phyloP scores from a whole-genome alignment of 2,113 vertebrate species.

The Engraulis encrasicolus region DNA sequence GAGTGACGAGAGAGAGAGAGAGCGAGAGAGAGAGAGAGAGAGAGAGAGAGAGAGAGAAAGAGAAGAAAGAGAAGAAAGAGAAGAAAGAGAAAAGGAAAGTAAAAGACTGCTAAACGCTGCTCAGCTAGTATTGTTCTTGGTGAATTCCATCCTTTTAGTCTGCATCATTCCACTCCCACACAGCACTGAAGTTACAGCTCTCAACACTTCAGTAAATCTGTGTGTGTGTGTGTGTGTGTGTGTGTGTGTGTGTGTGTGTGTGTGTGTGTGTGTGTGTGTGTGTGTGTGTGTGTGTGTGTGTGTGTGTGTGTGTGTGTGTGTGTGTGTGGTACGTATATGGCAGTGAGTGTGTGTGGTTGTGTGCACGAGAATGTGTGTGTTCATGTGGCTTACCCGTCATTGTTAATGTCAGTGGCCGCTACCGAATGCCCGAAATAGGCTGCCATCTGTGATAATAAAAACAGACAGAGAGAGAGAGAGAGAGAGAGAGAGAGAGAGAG shows the following conservation, averaged over 20 bases:
- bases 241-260: not conserved
- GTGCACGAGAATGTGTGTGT: not conserved
- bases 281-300: not conserved
- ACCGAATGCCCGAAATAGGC: constrained; percentile 95
- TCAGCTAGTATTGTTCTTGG: not conserved
- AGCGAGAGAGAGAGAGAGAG: not conserved
- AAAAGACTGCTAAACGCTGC: not conserved
- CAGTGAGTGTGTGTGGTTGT: too few relatives aligned
- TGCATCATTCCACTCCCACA: not conserved
- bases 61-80: not conserved
- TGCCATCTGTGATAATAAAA: constrained; percentile 84
- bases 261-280: not conserved
- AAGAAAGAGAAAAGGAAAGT: not conserved
- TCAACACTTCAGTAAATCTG: not conserved
- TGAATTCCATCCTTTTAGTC: not conserved
- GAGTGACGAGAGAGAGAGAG: not conserved
- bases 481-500: too few relatives aligned
- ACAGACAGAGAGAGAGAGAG: too few relatives aligned
- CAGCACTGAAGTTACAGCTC: not conserved
- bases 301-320: not conserved
- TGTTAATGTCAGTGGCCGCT: constrained; percentile 87
- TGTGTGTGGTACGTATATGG: too few relatives aligned
- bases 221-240: not conserved
- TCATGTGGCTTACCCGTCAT: constrained; percentile 80
- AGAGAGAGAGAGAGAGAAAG: not conserved